Conservation (phyloP, 2,888 invertebrate genomes). For the Abrostola tripartita region DNA sequence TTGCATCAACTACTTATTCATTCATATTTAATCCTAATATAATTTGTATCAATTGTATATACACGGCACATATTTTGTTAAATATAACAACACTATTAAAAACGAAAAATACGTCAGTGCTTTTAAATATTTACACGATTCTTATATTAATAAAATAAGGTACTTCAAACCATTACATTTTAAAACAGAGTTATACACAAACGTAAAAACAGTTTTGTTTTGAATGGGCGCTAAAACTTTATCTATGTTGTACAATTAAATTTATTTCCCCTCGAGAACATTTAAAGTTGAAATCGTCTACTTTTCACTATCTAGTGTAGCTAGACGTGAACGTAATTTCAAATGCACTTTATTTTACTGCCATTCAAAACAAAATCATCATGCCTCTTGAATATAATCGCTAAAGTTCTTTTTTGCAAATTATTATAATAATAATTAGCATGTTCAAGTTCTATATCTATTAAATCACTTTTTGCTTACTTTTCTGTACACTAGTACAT, state of each 20-base stretch:
- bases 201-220: conserved; percentile 54
- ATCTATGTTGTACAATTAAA: conserved; percentile 30
- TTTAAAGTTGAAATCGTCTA: conserved; percentile 34
- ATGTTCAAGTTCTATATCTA: conserved; percentile 51
- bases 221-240: conserved; percentile 43
- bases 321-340: conserved; percentile 46
- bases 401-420: conserved; percentile 50
- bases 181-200: conserved; percentile 49
- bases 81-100: conserved; percentile 70
- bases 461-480: conserved; percentile 65
- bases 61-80: conserved; percentile 85
- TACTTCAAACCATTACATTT: conserved; percentile 71
- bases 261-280: conserved; percentile 25
- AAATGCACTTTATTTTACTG: conserved; percentile 23
- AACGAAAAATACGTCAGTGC: conserved; percentile 76
- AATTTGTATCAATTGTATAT: conserved; percentile 82
- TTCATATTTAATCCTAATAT: conserved; percentile 60
- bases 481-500: conserved; percentile 47
- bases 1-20: conserved; percentile 61
- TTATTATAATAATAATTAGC: conserved; percentile 55
- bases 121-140: conserved; percentile 80
- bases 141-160: conserved; percentile 77
- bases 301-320: conserved; percentile 46
- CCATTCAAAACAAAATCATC: conserved; percentile 57
- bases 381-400: conserved; percentile 40